phyloP scores from a whole-genome alignment of 1,140 invertebrate species.

The Coelopa frigida region DNA sequence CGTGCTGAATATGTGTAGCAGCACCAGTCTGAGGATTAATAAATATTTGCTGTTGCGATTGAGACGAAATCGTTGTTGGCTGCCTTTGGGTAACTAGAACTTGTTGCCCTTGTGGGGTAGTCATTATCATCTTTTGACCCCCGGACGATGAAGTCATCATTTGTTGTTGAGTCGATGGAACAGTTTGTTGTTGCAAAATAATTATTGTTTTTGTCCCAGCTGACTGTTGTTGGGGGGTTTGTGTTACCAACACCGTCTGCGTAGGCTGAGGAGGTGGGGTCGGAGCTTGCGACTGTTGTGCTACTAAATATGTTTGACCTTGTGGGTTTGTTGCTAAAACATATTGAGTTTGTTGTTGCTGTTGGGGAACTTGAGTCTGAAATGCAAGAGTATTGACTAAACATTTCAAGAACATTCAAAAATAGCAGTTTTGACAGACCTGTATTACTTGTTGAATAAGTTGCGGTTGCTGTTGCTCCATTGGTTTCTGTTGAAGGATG shows the following conservation, averaged over 20 bases:
- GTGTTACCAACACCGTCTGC: slow-evolving; percentile 40
- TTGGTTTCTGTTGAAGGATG: slow-evolving; percentile 46
- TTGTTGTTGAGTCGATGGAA: slow-evolving; percentile 39
- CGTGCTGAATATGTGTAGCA: slow-evolving; percentile 15
- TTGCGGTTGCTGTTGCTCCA: slow-evolving; percentile 24
- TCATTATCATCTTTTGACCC: slow-evolving; percentile 53
- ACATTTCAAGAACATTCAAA: too few species aligned
- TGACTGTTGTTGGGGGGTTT: slow-evolving; percentile 45
- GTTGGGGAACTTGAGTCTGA: too few species aligned
- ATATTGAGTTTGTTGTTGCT: slow-evolving; percentile 29
- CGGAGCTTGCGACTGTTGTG: slow-evolving; percentile 38
- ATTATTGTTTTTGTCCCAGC: slow-evolving; percentile 63
- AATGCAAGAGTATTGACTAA: too few species aligned
- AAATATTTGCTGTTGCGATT: slow-evolving; percentile 31
- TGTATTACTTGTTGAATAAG: slow-evolving; percentile 19
- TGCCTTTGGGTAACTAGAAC: slow-evolving; percentile 52
- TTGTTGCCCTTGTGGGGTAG: slow-evolving; percentile 60
- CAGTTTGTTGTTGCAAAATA: slow-evolving; percentile 58
- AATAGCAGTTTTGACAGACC: not conserved
- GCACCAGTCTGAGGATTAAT: slow-evolving; percentile 31
- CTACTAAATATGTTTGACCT: slow-evolving; percentile 54
- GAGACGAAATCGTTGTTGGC: slow-evolving; percentile 12
- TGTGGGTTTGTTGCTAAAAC: slow-evolving; percentile 41
- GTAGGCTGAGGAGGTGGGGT: slow-evolving; percentile 29
- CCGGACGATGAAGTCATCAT: slow-evolving; percentile 19